Evolutionary conservation across 2,888 invertebrate genomes (phyloP).

Genomic region (Rhagonycha fulva): DNA sequence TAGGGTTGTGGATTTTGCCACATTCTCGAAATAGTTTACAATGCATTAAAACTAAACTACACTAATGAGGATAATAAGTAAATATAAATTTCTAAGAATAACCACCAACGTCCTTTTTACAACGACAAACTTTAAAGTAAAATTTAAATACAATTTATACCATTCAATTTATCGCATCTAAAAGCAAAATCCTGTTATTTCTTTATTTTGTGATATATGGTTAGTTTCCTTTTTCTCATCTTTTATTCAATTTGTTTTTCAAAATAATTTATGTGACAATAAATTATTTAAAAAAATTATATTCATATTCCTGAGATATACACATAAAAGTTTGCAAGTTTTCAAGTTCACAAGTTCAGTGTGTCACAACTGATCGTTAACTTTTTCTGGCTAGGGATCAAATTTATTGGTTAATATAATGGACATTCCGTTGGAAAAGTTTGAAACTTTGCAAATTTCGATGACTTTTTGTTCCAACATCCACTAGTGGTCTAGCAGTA

Average conservation of each 20-base stretch:
- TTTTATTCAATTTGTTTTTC: slow-evolving; percentile 24
- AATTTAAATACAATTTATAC: neutral
- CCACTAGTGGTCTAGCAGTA: too few relatives aligned
- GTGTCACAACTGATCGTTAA: neutral
- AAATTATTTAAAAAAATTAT: slow-evolving; percentile 16
- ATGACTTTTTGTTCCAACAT: neutral
- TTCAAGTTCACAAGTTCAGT: neutral
- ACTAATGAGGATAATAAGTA: neutral
- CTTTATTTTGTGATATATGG: slow-evolving; percentile 21
- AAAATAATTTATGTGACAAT: slow-evolving; percentile 22
- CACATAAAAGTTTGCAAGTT: slow-evolving; percentile 9
- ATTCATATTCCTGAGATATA: slow-evolving; percentile 10
- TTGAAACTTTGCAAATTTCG: neutral
- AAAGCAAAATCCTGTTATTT: slow-evolving; percentile 25
- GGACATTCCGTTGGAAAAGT: neutral
- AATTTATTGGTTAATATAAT: neutral
- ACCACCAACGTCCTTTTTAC: neutral
- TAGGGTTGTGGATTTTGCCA: neutral
- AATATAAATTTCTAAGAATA: neutral
- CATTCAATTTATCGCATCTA: slow-evolving; percentile 11
- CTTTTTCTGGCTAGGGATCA: neutral
- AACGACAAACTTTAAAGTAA: neutral
- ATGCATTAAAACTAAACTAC: neutral
- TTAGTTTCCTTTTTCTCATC: slow-evolving; percentile 21
- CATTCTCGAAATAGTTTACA: neutral